Evolutionary conservation across 1,140 invertebrate species (phyloP), one percentile per base, ranked within the genome.

Genomic region (Calosoma granatense): DNA sequence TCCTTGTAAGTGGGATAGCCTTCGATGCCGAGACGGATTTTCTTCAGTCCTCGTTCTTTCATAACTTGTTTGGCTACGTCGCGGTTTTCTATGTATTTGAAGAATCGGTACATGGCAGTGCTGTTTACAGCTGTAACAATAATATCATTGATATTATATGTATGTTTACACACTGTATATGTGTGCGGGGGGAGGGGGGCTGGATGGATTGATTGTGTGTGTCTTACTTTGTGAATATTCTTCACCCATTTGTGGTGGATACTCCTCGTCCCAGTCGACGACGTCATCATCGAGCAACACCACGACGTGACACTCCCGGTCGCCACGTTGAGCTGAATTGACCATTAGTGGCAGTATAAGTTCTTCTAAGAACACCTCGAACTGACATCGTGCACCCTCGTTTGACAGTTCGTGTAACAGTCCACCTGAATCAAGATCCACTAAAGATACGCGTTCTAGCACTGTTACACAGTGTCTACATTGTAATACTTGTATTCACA

Each of bases 1-100:
- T 99, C 97, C 69, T 98, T 99, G 75, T 99, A 94, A 1, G 96
- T 99, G 20, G 97, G 97, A 74, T 99, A 99, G 0, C 95, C 95
- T 79, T 99, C 97, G 56, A 99, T 98, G 6, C 97, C 97, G 20
- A 99, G 78, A n/a, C 95, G 83, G 59, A 99, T 99, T 70, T 99
- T 99, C 72, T 99, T 99, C 26, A 99, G 73, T 0, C 96, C 96
- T 53, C 97, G 79, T 69, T 99, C 97, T 70, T 98, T 98, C 78
- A 99, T 87, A 15, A 99, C 90, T 75, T 95, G 92, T 70, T 99
- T 99, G 1, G 97, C 97, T 9, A 99, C 96, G 72, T 99, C 97
- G 20, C 97, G 81, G 70, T 99, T 99, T 74, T 99, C 97, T 61
- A 98, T 97, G 72, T 99, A 99, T 70, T 98, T 98, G 76, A 99